Percentiles rank a stretch among this genome's conserved stretches.
Conservation (phyloP, 1,140 invertebrate genomes). For the Penaeus indicus region DNA sequence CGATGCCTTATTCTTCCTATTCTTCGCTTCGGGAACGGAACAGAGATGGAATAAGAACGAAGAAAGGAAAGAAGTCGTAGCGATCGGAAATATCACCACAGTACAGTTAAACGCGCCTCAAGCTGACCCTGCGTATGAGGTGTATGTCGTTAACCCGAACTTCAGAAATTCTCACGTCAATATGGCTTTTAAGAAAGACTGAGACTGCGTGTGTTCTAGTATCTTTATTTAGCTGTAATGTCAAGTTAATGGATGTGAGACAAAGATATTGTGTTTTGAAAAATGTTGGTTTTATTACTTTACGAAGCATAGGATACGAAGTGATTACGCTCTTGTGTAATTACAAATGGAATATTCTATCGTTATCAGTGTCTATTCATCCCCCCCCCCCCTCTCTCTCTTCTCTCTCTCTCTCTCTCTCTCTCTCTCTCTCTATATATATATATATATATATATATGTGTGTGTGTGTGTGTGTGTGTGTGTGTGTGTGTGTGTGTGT, state of each 20-base stretch:
- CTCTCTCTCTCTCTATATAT: background rate
- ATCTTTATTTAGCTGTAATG: background rate
- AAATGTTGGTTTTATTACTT: background rate
- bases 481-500: no score
- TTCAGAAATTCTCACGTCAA: background rate
- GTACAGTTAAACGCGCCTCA: no score
- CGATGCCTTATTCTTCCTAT: slow-evolving; percentile 36
- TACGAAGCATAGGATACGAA: background rate
- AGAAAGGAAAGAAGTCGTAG: background rate
- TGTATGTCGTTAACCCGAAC: background rate
- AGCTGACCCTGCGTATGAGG: background rate
- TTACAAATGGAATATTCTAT: background rate
- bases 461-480: no score
- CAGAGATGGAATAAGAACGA: slow-evolving; percentile 40
- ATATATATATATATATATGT: no score
- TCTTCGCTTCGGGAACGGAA: slow-evolving; percentile 44
- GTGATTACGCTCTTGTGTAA: background rate
- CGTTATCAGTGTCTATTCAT: background rate
- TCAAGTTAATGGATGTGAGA: background rate
- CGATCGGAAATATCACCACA: background rate
- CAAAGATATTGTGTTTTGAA: no score
- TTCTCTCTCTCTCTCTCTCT: background rate
- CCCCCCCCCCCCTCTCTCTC: background rate
- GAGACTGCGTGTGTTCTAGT: background rate
- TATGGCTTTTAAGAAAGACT: background rate